A percentile compares a stretch with the other conserved stretches of the same genome.
Conservation (phyloP, 2,113 vertebrate genomes). For the Tor tambroides region DNA sequence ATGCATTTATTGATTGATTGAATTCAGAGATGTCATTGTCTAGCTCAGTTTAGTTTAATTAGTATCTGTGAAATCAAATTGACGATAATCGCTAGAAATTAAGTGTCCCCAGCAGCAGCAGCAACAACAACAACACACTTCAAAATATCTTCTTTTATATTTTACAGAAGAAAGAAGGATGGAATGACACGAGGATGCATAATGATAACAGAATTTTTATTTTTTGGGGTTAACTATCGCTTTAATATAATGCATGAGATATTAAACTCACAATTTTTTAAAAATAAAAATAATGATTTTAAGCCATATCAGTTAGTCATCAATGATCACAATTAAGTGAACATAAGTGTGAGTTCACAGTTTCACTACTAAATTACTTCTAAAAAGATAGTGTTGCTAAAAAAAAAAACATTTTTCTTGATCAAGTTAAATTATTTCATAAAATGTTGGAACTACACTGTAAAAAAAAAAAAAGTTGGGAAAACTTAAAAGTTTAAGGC, state of each 20-base stretch:
- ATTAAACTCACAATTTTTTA: neutral
- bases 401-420: neutral
- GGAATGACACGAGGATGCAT: neutral
- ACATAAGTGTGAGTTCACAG: neutral
- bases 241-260: neutral
- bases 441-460: too few species aligned
- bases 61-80: too few species aligned
- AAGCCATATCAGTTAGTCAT: neutral
- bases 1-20: neutral
- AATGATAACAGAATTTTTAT: neutral
- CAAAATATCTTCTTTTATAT: neutral
- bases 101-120: too few species aligned
- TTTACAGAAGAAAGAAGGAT: too few species aligned
- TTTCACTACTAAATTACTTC: neutral
- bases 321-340: neutral
- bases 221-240: neutral
- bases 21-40: too few species aligned
- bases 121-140: neutral
- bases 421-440: too few species aligned
- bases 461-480: too few species aligned
- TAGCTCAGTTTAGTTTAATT: too few species aligned
- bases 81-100: too few species aligned
- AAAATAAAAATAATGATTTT: neutral
- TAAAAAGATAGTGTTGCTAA: neutral
- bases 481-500: too few species aligned